These are phyloP conservation scores for Buathra laborator DNA, from an alignment of 2,888 invertebrate genomes.

Conservation along the genomic window DNA sequence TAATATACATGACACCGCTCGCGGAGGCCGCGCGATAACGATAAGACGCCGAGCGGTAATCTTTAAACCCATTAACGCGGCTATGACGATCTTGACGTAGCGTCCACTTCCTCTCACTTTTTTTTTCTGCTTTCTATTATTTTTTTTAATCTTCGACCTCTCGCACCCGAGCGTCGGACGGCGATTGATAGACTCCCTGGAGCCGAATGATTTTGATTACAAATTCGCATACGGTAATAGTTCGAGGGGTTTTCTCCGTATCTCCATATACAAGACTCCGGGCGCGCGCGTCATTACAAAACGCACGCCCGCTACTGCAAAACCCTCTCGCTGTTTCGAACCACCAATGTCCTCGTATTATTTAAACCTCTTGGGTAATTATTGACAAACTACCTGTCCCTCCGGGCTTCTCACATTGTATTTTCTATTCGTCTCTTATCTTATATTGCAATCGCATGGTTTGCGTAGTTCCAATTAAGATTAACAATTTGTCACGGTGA, in stretches of 20 bases:
- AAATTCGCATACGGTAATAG: conserved; percentile 7
- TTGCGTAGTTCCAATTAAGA: conserved; percentile 63
- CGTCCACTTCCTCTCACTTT: conserved; percentile 25
- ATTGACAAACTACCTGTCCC: conserved; percentile 68
- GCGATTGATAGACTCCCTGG: conserved; percentile 2
- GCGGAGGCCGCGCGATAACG: conserved; percentile 42
- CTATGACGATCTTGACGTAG: conserved; percentile 63
- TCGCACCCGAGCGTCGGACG: conserved; percentile 1
- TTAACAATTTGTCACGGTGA: conserved; percentile 69
- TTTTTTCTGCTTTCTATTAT: neutral
- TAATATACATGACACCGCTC: conserved; percentile 51
- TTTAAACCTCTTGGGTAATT: conserved; percentile 58
- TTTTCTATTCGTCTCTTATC: conserved; percentile 45
- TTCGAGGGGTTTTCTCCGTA: conserved; percentile 15
- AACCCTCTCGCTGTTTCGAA: conserved; percentile 10
- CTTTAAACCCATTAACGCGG: conserved; percentile 49
- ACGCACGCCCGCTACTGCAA: conserved; percentile 23
- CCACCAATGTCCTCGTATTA: conserved; percentile 35
- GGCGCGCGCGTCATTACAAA: conserved; percentile 11
- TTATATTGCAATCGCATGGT: conserved; percentile 62
- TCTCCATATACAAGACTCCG: conserved; percentile 45
- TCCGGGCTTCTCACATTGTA: conserved; percentile 56
- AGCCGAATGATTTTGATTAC: conserved; percentile 26
- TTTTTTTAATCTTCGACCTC: conserved; percentile 16
- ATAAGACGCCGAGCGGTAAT: conserved; percentile 50